These are phyloP conservation scores for Drosophila mimica DNA, from an alignment of 2,888 invertebrate genomes.

Conservation along the genomic window DNA sequence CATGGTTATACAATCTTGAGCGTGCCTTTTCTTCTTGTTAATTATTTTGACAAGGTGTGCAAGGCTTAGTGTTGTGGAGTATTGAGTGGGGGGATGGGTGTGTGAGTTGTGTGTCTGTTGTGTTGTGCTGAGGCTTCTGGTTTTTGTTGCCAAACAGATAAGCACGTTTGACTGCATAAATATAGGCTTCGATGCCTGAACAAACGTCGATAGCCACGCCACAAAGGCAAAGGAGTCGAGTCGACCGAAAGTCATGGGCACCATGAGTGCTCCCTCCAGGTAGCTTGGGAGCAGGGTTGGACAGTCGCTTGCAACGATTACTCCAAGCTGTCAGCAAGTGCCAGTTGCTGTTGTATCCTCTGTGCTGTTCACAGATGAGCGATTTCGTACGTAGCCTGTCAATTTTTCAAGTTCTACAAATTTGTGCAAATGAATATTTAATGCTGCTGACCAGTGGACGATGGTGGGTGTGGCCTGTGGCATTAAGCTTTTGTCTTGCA, in stretches of 20 bases:
- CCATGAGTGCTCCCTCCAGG: neutral
- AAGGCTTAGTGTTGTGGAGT: neutral
- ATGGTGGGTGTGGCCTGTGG: neutral
- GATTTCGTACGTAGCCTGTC: constrained; percentile 24
- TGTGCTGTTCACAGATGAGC: constrained; percentile 13
- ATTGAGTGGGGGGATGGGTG: neutral
- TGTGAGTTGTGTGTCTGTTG: neutral
- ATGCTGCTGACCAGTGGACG: constrained; percentile 38
- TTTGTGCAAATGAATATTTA: constrained; percentile 70
- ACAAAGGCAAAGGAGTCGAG: constrained; percentile 17
- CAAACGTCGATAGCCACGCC: constrained; percentile 58
- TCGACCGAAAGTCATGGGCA: constrained; percentile 19
- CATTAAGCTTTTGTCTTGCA: constrained; percentile 7
- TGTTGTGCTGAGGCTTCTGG: constrained; percentile 4
- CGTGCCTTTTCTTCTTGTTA: neutral
- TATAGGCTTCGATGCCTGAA: constrained; percentile 63
- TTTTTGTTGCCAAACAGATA: constrained; percentile 46
- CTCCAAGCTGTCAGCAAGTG: constrained; percentile 47
- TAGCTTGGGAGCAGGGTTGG: neutral
- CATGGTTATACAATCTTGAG: neutral
- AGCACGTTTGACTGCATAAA: constrained; percentile 74
- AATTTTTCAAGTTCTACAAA: constrained; percentile 65
- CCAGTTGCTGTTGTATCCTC: constrained; percentile 33
- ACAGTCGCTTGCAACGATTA: constrained; percentile 39
- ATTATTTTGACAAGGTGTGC: constrained; percentile 5